Evolutionary conservation across 1,140 invertebrate species (phyloP).

Genomic region (Drosophila virilis): DNA sequence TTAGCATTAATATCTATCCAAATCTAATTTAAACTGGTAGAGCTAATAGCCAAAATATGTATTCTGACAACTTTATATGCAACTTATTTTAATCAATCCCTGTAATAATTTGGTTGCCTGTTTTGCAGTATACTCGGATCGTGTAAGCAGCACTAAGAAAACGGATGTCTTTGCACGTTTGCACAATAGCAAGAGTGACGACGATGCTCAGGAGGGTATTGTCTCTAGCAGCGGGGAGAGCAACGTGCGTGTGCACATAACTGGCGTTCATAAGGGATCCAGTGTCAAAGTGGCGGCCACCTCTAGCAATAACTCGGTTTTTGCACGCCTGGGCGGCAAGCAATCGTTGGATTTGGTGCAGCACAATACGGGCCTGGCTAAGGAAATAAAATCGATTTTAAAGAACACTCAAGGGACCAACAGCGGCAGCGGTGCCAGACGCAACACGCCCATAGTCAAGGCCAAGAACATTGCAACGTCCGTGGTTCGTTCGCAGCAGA

Average conservation of each 20-base stretch:
- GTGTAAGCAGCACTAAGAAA: slow-evolving; percentile 68
- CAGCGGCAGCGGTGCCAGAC: slow-evolving; percentile 29
- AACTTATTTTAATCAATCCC: not conserved
- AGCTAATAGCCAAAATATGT: not conserved
- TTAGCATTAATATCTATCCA: not conserved
- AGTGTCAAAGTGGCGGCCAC: slow-evolving; percentile 17
- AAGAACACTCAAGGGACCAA: slow-evolving; percentile 66
- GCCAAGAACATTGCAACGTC: slow-evolving; percentile 60
- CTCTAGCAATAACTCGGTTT: slow-evolving; percentile 69
- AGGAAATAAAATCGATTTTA: slow-evolving; percentile 79
- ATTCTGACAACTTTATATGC: not conserved
- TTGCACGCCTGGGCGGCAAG: slow-evolving; percentile 77
- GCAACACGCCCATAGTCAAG: slow-evolving; percentile 70
- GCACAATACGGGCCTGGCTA: slow-evolving; percentile 40
- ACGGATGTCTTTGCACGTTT: slow-evolving; percentile 71
- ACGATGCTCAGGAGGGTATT: slow-evolving; percentile 67
- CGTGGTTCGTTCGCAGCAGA: slow-evolving; percentile 57
- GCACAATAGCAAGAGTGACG: slow-evolving; percentile 48
- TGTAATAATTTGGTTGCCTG: not conserved
- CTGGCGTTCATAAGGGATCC: slow-evolving; percentile 35
- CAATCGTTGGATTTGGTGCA: slow-evolving; percentile 24
- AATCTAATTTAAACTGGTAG: not conserved
- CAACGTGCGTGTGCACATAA: slow-evolving; percentile 58
- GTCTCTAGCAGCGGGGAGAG: slow-evolving; percentile 68
- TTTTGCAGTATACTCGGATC: slow-evolving; percentile 77